Evolutionary conservation across 30 jellyfish, hydroid and myxozoan genomes (phyloP).

Genomic region (Morbakka virulenta): DNA sequence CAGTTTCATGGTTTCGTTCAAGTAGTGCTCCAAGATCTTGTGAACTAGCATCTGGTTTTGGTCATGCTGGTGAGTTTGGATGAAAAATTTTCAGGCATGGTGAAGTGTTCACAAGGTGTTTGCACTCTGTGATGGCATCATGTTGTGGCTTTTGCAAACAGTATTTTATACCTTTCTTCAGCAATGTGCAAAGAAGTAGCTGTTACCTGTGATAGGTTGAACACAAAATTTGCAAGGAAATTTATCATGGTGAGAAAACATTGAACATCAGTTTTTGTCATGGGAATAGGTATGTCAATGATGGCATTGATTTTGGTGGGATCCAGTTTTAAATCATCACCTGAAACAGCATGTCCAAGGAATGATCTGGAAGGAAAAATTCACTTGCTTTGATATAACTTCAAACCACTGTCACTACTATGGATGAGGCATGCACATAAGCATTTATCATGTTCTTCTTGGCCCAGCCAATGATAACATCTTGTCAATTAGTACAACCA

Average conservation of each 20-base stretch:
- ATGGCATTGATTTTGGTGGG: constrained; percentile 38
- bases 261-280: constrained; percentile 20
- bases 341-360: constrained; percentile 13
- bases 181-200: constrained; percentile 44
- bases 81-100: constrained; percentile 38
- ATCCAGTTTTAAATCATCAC: constrained; percentile 44
- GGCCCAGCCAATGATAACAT: too few species aligned
- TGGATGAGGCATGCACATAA: constrained; percentile 6
- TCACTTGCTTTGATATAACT: constrained; percentile 32
- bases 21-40: constrained; percentile 55
- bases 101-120: constrained; percentile 60
- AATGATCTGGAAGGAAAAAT: not conserved
- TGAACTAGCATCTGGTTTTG: constrained; percentile 42
- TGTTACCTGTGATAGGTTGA: constrained; percentile 23
- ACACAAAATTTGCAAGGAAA: constrained; percentile 44
- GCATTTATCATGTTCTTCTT: constrained; percentile 32
- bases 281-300: constrained; percentile 31
- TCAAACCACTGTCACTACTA: constrained; percentile 25
- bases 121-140: constrained; percentile 55
- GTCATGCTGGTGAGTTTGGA: constrained; percentile 54
- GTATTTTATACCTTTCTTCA: constrained; percentile 31
- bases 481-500: constrained; percentile 42
- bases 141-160: constrained; percentile 52
- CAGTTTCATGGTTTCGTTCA: constrained; percentile 48
- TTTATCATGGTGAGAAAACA: constrained; percentile 57